Evolutionary conservation across 2,797 vertebrate genomes (phyloP), one percentile per base, ranked within the genome.

Genomic region (Trachurus trachurus): DNA sequence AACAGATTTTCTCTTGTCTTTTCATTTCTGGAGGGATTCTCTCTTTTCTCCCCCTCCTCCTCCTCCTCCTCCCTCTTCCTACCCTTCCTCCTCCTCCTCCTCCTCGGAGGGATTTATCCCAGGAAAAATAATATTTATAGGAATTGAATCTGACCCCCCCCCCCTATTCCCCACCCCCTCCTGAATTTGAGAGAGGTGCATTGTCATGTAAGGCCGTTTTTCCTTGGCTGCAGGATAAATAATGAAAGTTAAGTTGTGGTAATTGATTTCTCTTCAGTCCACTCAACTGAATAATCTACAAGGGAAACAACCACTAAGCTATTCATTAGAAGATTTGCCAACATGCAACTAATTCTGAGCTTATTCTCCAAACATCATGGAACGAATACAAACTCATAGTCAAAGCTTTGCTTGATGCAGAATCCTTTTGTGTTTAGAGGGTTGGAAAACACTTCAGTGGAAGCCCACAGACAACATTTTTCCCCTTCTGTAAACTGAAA

Each of bases 261-360:
- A 93, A 94, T 90, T 92, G 93, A 93, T 93, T 93, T 91, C 88
- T 91, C 90, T 87, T 91, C 89, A 93, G 93, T 92, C 92, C 88
- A 92, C 90, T 94, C 92, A 86, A 88, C 91, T 93, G 91, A 91
- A 91, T 92, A 94, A 94, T 93, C 91, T 89, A 89, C 84, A 78
- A 88, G 73, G 81, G 86, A 90, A 92, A 93, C 88, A 89, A 85
- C 42, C 87, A 60, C 88, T 88, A 90, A 92, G 88, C 85, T 85
- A 67, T 89, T 92, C 90, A 85, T 92, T 89, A 89, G 83, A 87
- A 81, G 88, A 88, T 89, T 82, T 93, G 85, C 90, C 87, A 92
- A 92, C 90, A 92, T 85, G 91, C 89, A 92, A 86, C 87, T 91
- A 85, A 92, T 92, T 88, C 89, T 29, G 39, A 63, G 85, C 82